Conservation (phyloP, 2,888 invertebrate species). For the Heteropelma amictum region DNA sequence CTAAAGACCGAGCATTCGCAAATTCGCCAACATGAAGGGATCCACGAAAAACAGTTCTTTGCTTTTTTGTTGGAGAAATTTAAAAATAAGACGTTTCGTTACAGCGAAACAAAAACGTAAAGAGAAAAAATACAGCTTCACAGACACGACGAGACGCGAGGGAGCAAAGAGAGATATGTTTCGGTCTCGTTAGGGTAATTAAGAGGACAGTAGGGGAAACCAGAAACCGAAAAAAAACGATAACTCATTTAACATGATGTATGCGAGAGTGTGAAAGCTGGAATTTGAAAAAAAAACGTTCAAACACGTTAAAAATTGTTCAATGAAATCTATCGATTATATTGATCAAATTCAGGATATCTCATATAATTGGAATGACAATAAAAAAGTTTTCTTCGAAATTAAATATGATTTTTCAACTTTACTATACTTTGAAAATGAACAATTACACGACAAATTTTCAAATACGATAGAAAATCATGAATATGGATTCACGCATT, state of each 20-base stretch:
- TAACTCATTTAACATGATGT: conserved; percentile 69
- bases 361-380: no score
- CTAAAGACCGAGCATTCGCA: conserved; percentile 61
- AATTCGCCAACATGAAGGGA: conserved; percentile 67
- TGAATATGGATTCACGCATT: no score
- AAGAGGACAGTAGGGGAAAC: conserved; percentile 60
- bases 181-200: conserved; percentile 71
- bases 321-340: not conserved
- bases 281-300: not conserved
- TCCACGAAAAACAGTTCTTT: not conserved
- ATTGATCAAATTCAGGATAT: no score
- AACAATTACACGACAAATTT: no score
- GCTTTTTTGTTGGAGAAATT: conserved; percentile 56
- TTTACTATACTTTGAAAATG: no score
- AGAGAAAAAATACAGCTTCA: conserved; percentile 10
- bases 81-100: conserved; percentile 69
- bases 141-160: conserved; percentile 19
- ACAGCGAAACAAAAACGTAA: conserved; percentile 38
- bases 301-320: not conserved
- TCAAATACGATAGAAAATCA: no score
- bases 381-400: no score
- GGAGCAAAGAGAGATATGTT: conserved; percentile 47
- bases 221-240: conserved; percentile 57
- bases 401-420: no score
- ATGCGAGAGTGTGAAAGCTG: not conserved